Percentiles rank a stretch among this genome's conserved stretches.
Conservation (phyloP, 2,113 vertebrate genomes). For the Actinemys pallida region DNA sequence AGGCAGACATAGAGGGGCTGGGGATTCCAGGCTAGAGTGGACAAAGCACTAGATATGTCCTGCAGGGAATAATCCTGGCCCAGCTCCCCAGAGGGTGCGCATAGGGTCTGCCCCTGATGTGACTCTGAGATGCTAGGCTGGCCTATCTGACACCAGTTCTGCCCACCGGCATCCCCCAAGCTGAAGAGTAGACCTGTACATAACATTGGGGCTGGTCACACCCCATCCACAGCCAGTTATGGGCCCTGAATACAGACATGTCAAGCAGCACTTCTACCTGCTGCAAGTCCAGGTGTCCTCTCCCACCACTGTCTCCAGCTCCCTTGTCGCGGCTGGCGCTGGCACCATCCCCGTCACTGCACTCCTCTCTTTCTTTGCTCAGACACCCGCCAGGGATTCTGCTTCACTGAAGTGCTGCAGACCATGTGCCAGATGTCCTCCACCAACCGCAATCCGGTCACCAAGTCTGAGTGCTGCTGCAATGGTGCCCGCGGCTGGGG, state of each 20-base stretch:
- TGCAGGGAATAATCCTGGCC: not conserved
- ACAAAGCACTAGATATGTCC: not conserved
- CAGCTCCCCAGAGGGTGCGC: not conserved
- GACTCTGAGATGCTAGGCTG: not conserved
- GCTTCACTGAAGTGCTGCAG: constrained; percentile 91
- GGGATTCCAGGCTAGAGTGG: not conserved
- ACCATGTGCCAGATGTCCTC: constrained; percentile 91
- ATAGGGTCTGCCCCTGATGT: not conserved
- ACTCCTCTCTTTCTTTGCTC: not conserved
- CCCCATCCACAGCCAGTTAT: not conserved
- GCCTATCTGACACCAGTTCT: not conserved
- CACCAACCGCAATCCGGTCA: constrained; percentile 88
- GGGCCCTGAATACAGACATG: not conserved
- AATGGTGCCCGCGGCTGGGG: constrained; percentile 91
- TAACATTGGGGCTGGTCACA: not conserved
- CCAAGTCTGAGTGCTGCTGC: constrained; percentile 94
- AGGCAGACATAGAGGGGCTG: not conserved
- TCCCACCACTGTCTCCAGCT: not conserved
- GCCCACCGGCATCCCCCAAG: not conserved
- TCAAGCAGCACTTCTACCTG: not conserved
- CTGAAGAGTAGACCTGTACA: not conserved
- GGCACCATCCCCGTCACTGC: fast-evolving
- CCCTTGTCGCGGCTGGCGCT: fast-evolving
- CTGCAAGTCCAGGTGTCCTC: not conserved
- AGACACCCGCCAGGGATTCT: constrained; percentile 93